phyloP scores from a whole-genome alignment of 2,888 invertebrate genomes.

The Tridacna crocea region DNA sequence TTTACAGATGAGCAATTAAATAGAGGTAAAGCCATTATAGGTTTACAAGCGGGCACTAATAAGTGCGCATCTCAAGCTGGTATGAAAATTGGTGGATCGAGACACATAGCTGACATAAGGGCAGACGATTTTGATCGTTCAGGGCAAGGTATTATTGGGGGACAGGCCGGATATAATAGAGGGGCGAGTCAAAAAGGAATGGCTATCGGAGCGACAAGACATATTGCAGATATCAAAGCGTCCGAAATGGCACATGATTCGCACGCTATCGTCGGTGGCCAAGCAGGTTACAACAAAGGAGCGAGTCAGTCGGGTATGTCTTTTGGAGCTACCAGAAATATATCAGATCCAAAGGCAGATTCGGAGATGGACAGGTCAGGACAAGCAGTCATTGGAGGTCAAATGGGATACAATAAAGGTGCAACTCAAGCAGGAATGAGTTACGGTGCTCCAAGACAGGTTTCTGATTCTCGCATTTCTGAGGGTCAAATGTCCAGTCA shows the following conservation, averaged over 20 bases:
- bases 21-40: constrained; percentile 78
- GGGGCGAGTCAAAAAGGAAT: constrained; percentile 79
- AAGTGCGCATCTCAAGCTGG: constrained; percentile 83
- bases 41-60: constrained; percentile 83
- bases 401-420: constrained; percentile 82
- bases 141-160: constrained; percentile 73
- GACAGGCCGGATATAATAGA: constrained; percentile 79
- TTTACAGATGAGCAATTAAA: constrained; percentile 79
- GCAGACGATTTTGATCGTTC: constrained; percentile 72
- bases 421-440: constrained; percentile 82
- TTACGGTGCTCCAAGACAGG: constrained; percentile 75
- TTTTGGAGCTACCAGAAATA: constrained; percentile 78
- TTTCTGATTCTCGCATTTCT: constrained; percentile 72
- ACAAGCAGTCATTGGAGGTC: constrained; percentile 79
- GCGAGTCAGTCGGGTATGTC: constrained; percentile 77
- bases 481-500: constrained; percentile 70
- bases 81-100: constrained; percentile 76
- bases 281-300: constrained; percentile 79
- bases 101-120: constrained; percentile 77
- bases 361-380: constrained; percentile 74
- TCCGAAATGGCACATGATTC: constrained; percentile 66
- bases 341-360: constrained; percentile 66
- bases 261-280: constrained; percentile 73
- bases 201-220: constrained; percentile 72
- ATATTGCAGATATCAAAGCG: constrained; percentile 66